Evolutionary conservation across 2,888 invertebrate genomes (phyloP), one percentile per base, ranked within the genome.

Genomic region (Spisula solida): DNA sequence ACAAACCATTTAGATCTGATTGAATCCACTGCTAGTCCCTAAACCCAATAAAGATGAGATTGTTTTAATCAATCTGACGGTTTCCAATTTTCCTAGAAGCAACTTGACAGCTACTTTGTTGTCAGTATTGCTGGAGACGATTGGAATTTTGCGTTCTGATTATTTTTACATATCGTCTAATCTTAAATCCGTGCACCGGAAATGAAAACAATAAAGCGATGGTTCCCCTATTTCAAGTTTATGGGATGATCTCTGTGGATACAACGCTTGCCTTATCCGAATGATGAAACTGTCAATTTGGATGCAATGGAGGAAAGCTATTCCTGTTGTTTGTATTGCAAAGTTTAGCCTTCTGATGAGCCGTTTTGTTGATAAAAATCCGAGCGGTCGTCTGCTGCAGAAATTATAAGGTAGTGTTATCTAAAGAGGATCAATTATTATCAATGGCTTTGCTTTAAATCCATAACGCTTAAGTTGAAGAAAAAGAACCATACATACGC

Each of bases 31-130:
- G 56, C 56, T 81, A 56, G 31, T 56, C 81, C 82, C 82, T 82
- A 70, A 70, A 70, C 16, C 82, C 82, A 82, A 70, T 82, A 66
- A 82, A 70, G 34, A 10, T 29, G 56, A 82, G 82, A 60, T 34
- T 60, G 82, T 82, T 60, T 82, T 82, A 82, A 82, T 82, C 82
- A 70, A 82, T 82, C 66, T 60, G 66, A 70, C 82, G 47, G 25
- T 48, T 66, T 70, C 70, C 82, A 82, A 70, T 82, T 82, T 66
- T 66, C 70, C 60, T 70, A 70, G 82, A 47, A 82, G 82, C 82
- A n/a, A 82, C 82, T 70, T 70, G 82, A 70, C 66, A 82, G 82
- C 41, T 70, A 82, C 82, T 70, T 82, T 47, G 70, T 70, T 82
- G 80, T 51, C 31, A 16, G 80, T 47, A 47, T n/a, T 80, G 47